Conservation (phyloP, 2,113 vertebrate genomes). For the Ifrita kowaldi region DNA sequence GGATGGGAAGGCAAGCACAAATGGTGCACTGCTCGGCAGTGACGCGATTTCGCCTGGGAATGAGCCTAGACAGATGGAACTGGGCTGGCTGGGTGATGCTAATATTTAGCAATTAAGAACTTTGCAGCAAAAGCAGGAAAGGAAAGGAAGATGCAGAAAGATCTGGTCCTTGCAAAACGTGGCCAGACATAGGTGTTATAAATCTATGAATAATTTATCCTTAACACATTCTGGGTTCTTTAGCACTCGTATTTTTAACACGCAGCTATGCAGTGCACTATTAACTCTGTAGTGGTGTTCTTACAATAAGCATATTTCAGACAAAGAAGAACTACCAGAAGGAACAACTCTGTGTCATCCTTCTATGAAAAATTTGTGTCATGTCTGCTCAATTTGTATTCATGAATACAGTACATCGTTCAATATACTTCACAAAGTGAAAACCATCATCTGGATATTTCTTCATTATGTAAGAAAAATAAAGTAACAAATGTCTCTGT, state of each 20-base stretch:
- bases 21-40: not conserved
- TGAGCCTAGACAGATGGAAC: not conserved
- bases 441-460: conserved; percentile 37
- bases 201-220: not conserved
- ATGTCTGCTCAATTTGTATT: conserved; percentile 48
- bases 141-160: not conserved
- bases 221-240: not conserved
- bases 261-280: not conserved
- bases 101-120: not conserved
- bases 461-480: conserved; percentile 42
- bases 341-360: not conserved
- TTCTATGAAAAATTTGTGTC: conserved; percentile 9
- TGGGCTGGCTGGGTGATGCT: not conserved
- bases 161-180: not conserved
- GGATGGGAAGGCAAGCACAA: not conserved
- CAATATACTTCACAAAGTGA: conserved; percentile 7
- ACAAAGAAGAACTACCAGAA: conserved; percentile 37
- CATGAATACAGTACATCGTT: conserved; percentile 19
- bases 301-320: not conserved
- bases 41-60: fast-evolving
- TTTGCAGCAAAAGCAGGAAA: not conserved
- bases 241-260: not conserved
- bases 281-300: not conserved
- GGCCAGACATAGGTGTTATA: not conserved
- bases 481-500: not conserved